Evolutionary conservation across 2,888 invertebrate species (phyloP), one percentile per base, ranked within the genome.

Genomic region (Aporophyla lueneburgensis): DNA sequence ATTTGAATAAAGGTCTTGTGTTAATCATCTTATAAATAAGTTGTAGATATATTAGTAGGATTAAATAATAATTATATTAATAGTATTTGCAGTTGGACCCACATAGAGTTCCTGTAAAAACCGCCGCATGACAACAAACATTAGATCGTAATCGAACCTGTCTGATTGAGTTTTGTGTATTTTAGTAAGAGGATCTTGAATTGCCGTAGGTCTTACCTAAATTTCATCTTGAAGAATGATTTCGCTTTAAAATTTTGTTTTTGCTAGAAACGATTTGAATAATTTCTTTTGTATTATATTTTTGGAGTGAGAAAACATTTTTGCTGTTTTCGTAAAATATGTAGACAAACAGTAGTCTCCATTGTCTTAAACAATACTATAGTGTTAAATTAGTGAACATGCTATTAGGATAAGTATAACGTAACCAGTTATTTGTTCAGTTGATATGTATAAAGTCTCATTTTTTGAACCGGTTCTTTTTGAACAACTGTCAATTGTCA

Each of bases 381-480:
- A 59, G 21, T 16, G 16, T 33, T 33, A 4, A 54, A 24, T 63
- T 40, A 54, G 7, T 74, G 7, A 16, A 33, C 12, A 3, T 21
- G 5, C 1, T 51, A 69, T 14, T 19, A 49, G 40, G 49, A 62
- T 79, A 71, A 74, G 9, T 40, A 10, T 14, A 12, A 61, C 14
- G 24, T 24, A 63, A 56, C 0, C n/a, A 27, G 24, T 53, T 59
- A 67, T 71, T 71, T 70, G 14, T 71, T 63, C 10, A 10, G 14
- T 58, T 59, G 16, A 16, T 21, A 51, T 46, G 21, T n/a, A 56
- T 27, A 51, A 27, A 6, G 66, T n/a, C 7, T 59, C 1, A 40
- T 65, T 71, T 61, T 71, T 74, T 71, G 3, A 66, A 53, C 54
- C 61, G 27, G 61, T 43, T 69, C 3, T 49, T 78, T 83, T 78